Percentiles rank a stretch among this genome's conserved stretches.
Conservation (phyloP, 1,140 invertebrate species). For the Sminthurinus signatus region DNA sequence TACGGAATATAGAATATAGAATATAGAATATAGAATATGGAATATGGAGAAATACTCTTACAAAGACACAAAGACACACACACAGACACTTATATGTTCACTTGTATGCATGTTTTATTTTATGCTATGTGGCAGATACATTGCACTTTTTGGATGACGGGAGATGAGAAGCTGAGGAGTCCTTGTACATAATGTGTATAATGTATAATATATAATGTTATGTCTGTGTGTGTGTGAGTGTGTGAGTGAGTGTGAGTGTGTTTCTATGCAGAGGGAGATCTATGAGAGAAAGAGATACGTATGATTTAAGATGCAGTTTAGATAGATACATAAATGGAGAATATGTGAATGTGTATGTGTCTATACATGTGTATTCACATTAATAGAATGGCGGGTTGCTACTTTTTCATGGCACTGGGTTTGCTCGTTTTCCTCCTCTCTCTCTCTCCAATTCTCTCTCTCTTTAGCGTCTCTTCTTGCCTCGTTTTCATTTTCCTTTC, state of each 20-base stretch:
- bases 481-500: not conserved
- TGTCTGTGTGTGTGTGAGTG: not conserved
- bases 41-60: no score
- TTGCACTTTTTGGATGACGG: conserved; percentile 2
- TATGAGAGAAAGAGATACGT: conserved; percentile 2
- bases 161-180: conserved; percentile 3
- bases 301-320: conserved; percentile 18
- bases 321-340: conserved; percentile 13
- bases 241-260: no score
- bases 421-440: not conserved
- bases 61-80: no score
- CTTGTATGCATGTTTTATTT: no score
- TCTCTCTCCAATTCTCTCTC: not conserved
- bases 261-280: not conserved
- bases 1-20: no score
- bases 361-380: not conserved
- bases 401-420: not conserved
- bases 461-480: not conserved
- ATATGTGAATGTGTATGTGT: not conserved
- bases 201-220: not conserved
- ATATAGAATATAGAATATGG: no score
- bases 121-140: not conserved
- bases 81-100: no score
- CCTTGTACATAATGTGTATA: not conserved
- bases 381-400: not conserved